These are phyloP conservation scores for cattle (Bos taurus) DNA, from an alignment of 2,113 vertebrate species.

Conservation along the genomic window ARS-UCD2.0 NC_037336.1:42599001-42599500, in stretches of 20 bases:
- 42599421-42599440: neutral
- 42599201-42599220: neutral
- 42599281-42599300: neutral
- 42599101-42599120: neutral
- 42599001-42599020: neutral
- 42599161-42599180: neutral
- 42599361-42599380: neutral
- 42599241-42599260: neutral
- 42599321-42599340: neutral
- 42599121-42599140: neutral
- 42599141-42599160: neutral
- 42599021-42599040: neutral
- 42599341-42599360: neutral
- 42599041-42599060: neutral
- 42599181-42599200: neutral
- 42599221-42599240: neutral
- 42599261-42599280: neutral
- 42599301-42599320: neutral
- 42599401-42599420: neutral
- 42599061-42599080: neutral
- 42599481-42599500: neutral
- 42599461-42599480: neutral
- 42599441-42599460: neutral
- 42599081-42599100: neutral
- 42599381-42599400: neutral